These are phyloP conservation scores for Epizoanthus illoricatus DNA, from an alignment of 92 coral and sea anemone genomes.

Conservation along the genomic window DNA sequence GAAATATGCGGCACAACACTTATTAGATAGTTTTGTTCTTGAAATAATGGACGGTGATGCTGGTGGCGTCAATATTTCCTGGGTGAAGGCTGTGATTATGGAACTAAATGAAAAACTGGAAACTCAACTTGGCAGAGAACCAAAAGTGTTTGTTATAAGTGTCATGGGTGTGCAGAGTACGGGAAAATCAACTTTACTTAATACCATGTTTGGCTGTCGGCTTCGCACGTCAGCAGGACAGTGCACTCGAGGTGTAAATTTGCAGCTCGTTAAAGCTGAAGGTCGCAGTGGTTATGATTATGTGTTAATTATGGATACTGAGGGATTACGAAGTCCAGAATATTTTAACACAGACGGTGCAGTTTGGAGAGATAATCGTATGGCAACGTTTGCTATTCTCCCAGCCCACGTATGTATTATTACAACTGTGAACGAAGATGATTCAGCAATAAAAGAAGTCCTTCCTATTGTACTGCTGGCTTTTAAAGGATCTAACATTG, in stretches of 20 bases:
- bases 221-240: slow-evolving; percentile 39
- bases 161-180: slow-evolving; percentile 45
- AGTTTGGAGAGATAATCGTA: slow-evolving; percentile 28
- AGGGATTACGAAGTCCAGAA: slow-evolving; percentile 22
- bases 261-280: slow-evolving; percentile 25
- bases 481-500: background rate
- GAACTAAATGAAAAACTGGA: background rate
- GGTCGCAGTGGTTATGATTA: slow-evolving; percentile 34
- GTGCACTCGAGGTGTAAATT: slow-evolving; percentile 38
- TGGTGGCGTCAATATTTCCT: slow-evolving; percentile 16
- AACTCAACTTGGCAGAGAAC: background rate
- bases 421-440: background rate
- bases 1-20: slow-evolving; percentile 3
- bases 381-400: slow-evolving; percentile 38
- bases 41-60: slow-evolving; percentile 48
- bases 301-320: slow-evolving; percentile 42
- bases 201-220: slow-evolving; percentile 44
- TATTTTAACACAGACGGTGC: slow-evolving; percentile 18
- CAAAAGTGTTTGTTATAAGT: slow-evolving; percentile 41
- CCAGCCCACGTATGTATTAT: background rate
- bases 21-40: slow-evolving; percentile 30
- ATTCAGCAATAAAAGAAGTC: background rate
- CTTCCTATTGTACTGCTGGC: background rate
- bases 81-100: slow-evolving; percentile 27
- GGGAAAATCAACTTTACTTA: slow-evolving; percentile 47